These are phyloP conservation scores for Panagrolaimus sp. DNA, from an alignment of 1,140 invertebrate species.

Conservation along the genomic window DNA sequence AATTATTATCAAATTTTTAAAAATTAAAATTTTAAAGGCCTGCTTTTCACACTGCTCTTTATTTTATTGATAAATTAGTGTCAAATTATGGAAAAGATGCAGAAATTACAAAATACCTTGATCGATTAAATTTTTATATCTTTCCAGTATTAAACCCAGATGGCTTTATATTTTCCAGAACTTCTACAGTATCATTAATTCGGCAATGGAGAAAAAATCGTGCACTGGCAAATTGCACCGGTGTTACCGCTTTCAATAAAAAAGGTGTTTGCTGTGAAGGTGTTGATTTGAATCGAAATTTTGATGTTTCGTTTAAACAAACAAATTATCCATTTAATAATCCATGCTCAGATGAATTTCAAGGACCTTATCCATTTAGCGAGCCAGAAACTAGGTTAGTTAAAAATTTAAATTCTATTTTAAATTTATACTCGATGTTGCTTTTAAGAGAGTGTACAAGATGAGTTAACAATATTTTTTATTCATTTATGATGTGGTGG, in stretches of 20 bases:
- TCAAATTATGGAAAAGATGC: constrained; percentile 46
- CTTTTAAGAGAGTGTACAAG: too few species aligned
- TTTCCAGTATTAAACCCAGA: constrained; percentile 70
- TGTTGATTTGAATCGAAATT: constrained; percentile 52
- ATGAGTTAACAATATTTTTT: too few species aligned
- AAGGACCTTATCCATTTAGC: constrained; percentile 38
- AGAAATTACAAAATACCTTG: constrained; percentile 52
- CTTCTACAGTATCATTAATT: constrained; percentile 38
- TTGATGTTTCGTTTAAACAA: constrained; percentile 45
- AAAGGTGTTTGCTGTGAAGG: constrained; percentile 46
- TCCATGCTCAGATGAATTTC: constrained; percentile 51
- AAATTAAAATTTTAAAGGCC: too few species aligned
- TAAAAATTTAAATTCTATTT: too few species aligned
- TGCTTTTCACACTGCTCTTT: constrained; percentile 47
- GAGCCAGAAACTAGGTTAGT: constrained; percentile 49
- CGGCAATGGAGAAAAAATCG: constrained; percentile 52
- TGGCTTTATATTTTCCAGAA: constrained; percentile 67
- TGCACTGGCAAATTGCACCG: constrained; percentile 47
- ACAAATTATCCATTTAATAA: constrained; percentile 52
- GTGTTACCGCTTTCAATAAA: constrained; percentile 36
- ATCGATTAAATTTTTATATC: constrained; percentile 63
- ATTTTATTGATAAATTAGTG: constrained; percentile 49
- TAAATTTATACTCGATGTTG: too few species aligned
- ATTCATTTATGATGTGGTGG: too few species aligned
- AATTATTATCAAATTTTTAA: too few species aligned